Evolutionary conservation across 2,888 invertebrate genomes (phyloP), one percentile per base, ranked within the genome.

Genomic region (Nemotelus nigrinus): DNA sequence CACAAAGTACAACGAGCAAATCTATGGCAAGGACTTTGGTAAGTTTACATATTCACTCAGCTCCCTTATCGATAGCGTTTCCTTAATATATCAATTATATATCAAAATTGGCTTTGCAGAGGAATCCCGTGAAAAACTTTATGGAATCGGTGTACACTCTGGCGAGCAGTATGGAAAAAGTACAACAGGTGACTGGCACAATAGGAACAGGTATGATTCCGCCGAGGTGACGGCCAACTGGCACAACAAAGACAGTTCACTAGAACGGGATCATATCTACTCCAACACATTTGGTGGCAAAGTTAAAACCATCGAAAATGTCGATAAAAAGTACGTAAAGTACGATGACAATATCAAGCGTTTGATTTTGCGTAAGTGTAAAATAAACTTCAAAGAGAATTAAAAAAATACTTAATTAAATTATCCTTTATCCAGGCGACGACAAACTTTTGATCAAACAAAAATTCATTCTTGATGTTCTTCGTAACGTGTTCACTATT

Each of bases 401-500:
- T 6, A 1, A 6, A 50, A 6, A 50, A 10, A 50, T 10, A 50
- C 53, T 50, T 10, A 58, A 5, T 6, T 58, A 58, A 25, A 25
- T 25, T 25, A 25, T 25, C 25, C 25, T 25, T 25, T 25, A 25
- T 53, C 41, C 41, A 60, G 60, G 60, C n/a, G 89, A 89, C 79
- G 86, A 87, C 75, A 85, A 83, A 6, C 82, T 87, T 77, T 81
- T 88, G 79, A 81, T 81, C 57, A 87, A 85, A 79, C 88, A 88
- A 81, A 86, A 87, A 80, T 85, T 89, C 80, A 82, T 89, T n/a
- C 84, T 89, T 60, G 82, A 85, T 65, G 77, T 80, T 55, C 60
- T 80, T 2, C 76, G 78, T 57, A 58, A 79, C 48, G 72, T 80
- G 44, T 75, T 78, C 70, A 77, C 78, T 47, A 78, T 78, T 41